phyloP scores from a whole-genome alignment of 2,888 invertebrate genomes.

The Glomeris marginata region DNA sequence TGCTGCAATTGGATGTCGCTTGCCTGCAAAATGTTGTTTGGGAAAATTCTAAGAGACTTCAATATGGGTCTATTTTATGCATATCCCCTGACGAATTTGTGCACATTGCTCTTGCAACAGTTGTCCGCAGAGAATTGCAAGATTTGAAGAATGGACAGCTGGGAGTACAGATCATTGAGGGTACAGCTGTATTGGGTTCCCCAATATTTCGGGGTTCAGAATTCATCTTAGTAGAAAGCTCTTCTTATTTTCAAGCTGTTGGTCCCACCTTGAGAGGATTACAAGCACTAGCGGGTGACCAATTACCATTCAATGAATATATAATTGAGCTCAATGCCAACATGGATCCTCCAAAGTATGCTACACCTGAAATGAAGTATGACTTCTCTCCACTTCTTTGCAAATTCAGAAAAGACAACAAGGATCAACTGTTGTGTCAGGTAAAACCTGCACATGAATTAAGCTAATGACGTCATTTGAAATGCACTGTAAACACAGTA shows the following conservation, averaged over 20 bases:
- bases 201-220: not conserved
- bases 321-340: slow-evolving; percentile 20
- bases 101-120: slow-evolving; percentile 50
- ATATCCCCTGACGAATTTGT: slow-evolving; percentile 54
- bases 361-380: slow-evolving; percentile 5
- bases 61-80: slow-evolving; percentile 55
- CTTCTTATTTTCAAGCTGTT: slow-evolving; percentile 35
- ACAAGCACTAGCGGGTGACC: slow-evolving; percentile 21
- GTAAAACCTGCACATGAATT: no score
- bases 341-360: slow-evolving; percentile 19
- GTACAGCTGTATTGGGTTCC: not conserved
- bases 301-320: slow-evolving; percentile 24
- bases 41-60: slow-evolving; percentile 42
- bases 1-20: slow-evolving; percentile 25
- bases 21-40: slow-evolving; percentile 22
- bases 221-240: slow-evolving; percentile 30
- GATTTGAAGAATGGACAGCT: slow-evolving; percentile 41
- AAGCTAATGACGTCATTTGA: no score
- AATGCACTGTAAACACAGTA: not conserved
- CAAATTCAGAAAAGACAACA: no score
- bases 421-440: no score
- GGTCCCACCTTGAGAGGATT: slow-evolving; percentile 31
- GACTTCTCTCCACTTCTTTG: not conserved
- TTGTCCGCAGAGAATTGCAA: slow-evolving; percentile 41
- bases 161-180: slow-evolving; percentile 25